Percentiles rank a stretch among this genome's conserved stretches.
Evolutionary conservation across 2,113 vertebrate genomes (phyloP).

Genomic region (human (Homo sapiens)): DNA sequence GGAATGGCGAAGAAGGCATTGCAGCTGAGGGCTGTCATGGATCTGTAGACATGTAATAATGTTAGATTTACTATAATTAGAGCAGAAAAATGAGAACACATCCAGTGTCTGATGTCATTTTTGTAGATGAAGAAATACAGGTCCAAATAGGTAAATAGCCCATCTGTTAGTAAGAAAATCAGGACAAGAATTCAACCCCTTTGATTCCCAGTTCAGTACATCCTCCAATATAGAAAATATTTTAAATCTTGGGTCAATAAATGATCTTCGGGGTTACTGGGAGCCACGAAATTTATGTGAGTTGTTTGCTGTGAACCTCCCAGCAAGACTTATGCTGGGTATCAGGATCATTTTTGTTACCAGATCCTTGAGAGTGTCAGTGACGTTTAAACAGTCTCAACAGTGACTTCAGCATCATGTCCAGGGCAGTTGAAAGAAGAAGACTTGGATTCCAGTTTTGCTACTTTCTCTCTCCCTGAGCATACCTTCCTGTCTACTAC

Average conservation of each 20-base stretch:
- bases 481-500: not conserved
- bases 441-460: not conserved
- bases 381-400: not conserved
- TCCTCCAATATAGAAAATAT: not conserved
- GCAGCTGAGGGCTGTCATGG: too few species aligned
- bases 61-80: not conserved
- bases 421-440: not conserved
- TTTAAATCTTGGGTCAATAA: not conserved
- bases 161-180: not conserved
- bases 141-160: too few species aligned
- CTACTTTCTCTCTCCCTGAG: not conserved
- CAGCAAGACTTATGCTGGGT: not conserved
- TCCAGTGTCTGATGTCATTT: not conserved
- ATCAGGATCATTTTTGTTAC: not conserved
- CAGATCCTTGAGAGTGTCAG: not conserved
- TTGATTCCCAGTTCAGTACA: not conserved
- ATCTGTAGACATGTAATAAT: not conserved
- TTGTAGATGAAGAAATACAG: not conserved
- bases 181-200: not conserved
- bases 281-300: not conserved
- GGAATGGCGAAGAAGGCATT: fast-evolving
- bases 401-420: not conserved
- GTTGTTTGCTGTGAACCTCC: not conserved
- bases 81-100: not conserved
- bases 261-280: not conserved